Conservation (phyloP, 2,888 invertebrate species). For the Perithous albicinctus region DNA sequence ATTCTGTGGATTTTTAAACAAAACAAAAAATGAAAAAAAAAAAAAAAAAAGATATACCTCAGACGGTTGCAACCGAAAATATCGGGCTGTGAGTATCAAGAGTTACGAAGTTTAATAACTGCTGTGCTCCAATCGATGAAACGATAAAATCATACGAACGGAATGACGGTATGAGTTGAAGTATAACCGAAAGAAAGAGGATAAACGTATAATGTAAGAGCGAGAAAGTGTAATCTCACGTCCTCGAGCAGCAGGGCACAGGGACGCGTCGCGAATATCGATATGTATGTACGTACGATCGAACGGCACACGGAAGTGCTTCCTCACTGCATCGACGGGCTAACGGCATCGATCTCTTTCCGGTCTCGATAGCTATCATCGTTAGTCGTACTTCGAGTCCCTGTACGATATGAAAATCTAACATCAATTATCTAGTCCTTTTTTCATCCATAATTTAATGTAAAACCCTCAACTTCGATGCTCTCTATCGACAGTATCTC, state of each 20-base stretch:
- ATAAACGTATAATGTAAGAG: conserved; percentile 24
- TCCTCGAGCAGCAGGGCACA: conserved; percentile 62
- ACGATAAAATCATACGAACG: conserved; percentile 62
- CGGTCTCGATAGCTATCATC: conserved; percentile 66
- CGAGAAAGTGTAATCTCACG: conserved; percentile 59
- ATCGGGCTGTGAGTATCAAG: conserved; percentile 24
- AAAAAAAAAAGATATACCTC: conserved; percentile 25
- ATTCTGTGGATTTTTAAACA: conserved; percentile 41
- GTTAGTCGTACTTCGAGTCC: background rate
- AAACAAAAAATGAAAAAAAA: conserved; percentile 34
- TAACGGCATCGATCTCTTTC: conserved; percentile 70
- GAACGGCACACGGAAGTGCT: conserved; percentile 70
- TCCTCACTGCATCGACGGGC: conserved; percentile 69
- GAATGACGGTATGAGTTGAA: too few species aligned
- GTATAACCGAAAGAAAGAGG: conserved; percentile 35
- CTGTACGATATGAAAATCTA: background rate
- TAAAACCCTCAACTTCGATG: background rate
- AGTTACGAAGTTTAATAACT: conserved; percentile 66
- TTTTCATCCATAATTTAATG: background rate
- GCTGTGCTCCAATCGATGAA: conserved; percentile 58
- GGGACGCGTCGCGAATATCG: conserved; percentile 66
- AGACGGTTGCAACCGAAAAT: conserved; percentile 43
- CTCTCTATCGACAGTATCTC: too few species aligned
- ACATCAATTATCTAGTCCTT: background rate
- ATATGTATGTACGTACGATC: conserved; percentile 60